Evolutionary conservation across 2,113 vertebrate genomes (phyloP).

Genomic region (Corythornis cristatus): DNA sequence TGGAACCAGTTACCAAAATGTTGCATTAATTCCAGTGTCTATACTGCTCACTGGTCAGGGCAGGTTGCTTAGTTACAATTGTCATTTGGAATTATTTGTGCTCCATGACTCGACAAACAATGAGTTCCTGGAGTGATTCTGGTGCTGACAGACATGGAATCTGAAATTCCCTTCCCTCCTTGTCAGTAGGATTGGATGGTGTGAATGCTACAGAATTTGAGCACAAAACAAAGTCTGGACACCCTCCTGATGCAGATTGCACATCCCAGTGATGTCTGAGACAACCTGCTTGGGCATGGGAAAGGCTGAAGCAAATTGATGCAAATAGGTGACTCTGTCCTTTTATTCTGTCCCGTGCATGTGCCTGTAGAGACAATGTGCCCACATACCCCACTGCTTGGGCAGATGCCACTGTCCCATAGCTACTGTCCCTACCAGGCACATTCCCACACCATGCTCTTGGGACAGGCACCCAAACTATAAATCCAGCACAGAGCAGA

Average conservation of each 20-base stretch:
- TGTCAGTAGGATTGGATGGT: background rate
- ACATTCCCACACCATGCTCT: background rate
- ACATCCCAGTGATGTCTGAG: background rate
- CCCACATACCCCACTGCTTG: background rate
- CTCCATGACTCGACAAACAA: background rate
- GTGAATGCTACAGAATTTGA: background rate
- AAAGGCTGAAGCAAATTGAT: background rate
- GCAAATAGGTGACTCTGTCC: background rate
- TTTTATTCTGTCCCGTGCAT: background rate
- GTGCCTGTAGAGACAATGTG: background rate
- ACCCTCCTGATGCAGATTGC: background rate
- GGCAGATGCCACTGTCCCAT: background rate
- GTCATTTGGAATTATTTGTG: slow-evolving; percentile 35
- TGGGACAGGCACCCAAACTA: background rate
- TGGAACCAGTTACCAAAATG: slow-evolving; percentile 18
- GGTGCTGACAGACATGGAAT: slow-evolving; percentile 4
- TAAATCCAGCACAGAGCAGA: background rate
- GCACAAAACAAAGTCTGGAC: background rate
- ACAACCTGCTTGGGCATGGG: background rate
- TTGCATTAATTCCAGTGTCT: slow-evolving; percentile 22
- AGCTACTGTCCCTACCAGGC: background rate
- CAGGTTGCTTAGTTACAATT: slow-evolving; percentile 40
- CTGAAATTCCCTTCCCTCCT: background rate
- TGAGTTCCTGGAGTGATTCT: slow-evolving; percentile 1
- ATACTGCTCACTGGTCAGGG: background rate